Evolutionary conservation across 2,113 vertebrate genomes (phyloP), one percentile per base, ranked within the genome.

Genomic region (Neoarius graeffei): DNA sequence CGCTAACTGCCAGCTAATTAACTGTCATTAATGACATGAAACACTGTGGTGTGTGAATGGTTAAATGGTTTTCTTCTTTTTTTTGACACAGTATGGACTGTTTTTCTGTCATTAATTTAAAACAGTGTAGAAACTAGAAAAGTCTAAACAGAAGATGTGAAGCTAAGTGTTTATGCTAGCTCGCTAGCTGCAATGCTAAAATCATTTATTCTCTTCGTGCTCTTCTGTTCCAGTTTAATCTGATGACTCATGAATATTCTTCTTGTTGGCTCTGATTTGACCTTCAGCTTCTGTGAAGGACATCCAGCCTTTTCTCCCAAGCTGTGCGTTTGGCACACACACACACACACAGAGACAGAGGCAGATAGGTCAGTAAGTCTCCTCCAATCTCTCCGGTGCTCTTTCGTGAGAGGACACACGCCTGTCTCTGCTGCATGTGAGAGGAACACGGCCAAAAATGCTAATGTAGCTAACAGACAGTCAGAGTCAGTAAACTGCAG

Each of bases 221-320:
- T 30, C 14, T 35, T 59, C 54, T 81, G 56, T 10, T 35, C 7
- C 76, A 5, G 54, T 10, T 56, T 7, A 27, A 57, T 81, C 79
- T 81, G 8, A 59, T 10, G 48, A 2, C 54, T 57, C 77, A 80
- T 27, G n/a, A 81, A 35, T 10, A 59, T 81, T 4, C 30, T 57
- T 81, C 59, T 56, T 67, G 23, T 27, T 83, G 82, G 82, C 52
- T 59, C 15, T 59, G 79, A 64, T 83, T 62, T 66, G 81, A 67
- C 82, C 62, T 84, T 84, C 82, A 84, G 60, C 15, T 67, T 69
- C 82, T 84, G 42, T 84, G 82, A 84, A 84, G 60, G 60, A 54
- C 60, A 67, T 69, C 82, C 64, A 69, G 48, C 7, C 3, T 20
- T 69, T 30, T 19, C 82, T 54, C 62, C 35, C 82, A 77, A 50